A percentile compares a stretch with the other conserved stretches of the same genome.
phyloP scores from a whole-genome alignment of 2,888 invertebrate genomes.

The Meteorus colon region DNA sequence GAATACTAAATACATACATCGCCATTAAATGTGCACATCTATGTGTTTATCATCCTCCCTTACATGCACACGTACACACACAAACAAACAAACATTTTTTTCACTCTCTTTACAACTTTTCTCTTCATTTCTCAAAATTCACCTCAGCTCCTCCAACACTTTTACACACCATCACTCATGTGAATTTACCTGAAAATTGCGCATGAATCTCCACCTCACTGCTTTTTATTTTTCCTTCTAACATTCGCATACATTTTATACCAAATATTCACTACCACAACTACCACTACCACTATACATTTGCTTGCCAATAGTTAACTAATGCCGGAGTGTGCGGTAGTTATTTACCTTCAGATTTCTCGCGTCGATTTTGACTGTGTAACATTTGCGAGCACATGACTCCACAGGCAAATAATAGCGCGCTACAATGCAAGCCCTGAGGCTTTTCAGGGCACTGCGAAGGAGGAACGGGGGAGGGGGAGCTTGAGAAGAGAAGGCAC shows the following conservation, averaged over 20 bases:
- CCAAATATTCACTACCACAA: background rate
- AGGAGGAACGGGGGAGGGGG: conserved; percentile 47
- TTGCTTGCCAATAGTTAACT: conserved; percentile 12
- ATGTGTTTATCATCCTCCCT: conserved; percentile 63
- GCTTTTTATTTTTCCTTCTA: background rate
- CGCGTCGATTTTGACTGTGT: conserved; percentile 54
- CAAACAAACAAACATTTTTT: conserved; percentile 49
- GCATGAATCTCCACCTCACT: conserved; percentile 27
- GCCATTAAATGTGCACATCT: conserved; percentile 47
- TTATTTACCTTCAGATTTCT: conserved; percentile 17
- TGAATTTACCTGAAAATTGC: conserved; percentile 21
- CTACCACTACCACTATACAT: background rate
- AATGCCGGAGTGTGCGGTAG: conserved; percentile 20
- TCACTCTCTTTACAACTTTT: conserved; percentile 47
- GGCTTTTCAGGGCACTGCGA: conserved; percentile 49
- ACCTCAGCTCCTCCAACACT: conserved; percentile 38
- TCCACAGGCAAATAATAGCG: conserved; percentile 68
- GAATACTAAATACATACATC: conserved; percentile 60
- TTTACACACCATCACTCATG: conserved; percentile 33
- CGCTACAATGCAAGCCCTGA: conserved; percentile 67
- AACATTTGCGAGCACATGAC: conserved; percentile 58
- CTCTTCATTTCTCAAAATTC: conserved; percentile 28
- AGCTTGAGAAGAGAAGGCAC: conserved; percentile 44
- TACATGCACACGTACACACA: conserved; percentile 19
- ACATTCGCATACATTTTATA: background rate